Conservation (phyloP, 1,140 invertebrate species). For the Leptopilina boulardi region DNA sequence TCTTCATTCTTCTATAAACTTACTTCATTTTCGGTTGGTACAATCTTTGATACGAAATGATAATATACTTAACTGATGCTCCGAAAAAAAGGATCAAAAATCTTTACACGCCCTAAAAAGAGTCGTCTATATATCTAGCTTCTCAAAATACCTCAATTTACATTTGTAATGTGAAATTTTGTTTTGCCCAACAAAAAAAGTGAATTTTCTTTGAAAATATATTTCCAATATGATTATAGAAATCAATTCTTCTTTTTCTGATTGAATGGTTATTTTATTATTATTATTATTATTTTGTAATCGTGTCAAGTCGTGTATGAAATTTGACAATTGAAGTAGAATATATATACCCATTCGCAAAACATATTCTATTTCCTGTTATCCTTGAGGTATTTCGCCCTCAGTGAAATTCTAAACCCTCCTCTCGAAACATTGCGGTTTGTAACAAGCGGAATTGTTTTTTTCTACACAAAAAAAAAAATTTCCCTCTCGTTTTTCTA, state of each 20-base stretch:
- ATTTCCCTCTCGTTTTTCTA: neutral
- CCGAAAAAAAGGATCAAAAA: neutral
- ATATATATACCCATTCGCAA: neutral
- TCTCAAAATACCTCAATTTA: neutral
- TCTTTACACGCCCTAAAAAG: neutral
- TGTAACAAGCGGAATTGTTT: neutral
- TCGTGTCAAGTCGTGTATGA: neutral
- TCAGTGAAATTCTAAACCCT: slow-evolving; percentile 12
- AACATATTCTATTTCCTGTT: neutral
- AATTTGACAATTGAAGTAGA: slow-evolving; percentile 27
- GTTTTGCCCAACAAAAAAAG: too few species aligned
- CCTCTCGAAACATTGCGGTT: neutral
- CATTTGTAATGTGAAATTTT: neutral
- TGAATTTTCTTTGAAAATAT: too few species aligned
- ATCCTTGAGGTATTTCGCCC: neutral
- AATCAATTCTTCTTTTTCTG: too few species aligned
- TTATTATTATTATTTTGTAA: neutral
- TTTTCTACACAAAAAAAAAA: neutral
- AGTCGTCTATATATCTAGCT: neutral
- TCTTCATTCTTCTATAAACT: slow-evolving; percentile 41
- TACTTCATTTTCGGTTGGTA: slow-evolving; percentile 29
- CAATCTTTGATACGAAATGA: neutral
- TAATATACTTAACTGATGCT: slow-evolving; percentile 12
- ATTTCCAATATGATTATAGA: too few species aligned
- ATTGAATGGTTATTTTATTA: too few species aligned